Conservation (phyloP, 2,113 vertebrate species). For the Tychaedon coryphoeus region DNA sequence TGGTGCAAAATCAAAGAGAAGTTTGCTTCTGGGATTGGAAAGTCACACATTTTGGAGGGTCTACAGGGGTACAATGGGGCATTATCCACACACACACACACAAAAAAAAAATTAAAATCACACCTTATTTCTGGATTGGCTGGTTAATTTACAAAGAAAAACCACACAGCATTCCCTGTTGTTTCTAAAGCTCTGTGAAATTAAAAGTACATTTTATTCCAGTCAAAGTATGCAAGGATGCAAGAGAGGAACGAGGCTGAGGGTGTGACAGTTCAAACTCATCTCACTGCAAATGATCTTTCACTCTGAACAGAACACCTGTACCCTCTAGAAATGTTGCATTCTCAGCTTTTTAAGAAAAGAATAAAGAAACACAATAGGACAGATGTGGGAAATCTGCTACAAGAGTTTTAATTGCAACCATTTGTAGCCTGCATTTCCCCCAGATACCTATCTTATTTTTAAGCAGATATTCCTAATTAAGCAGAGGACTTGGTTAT, state of each 20-base stretch:
- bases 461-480: conserved; percentile 35
- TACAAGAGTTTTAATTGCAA: background rate
- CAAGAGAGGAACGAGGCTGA: background rate
- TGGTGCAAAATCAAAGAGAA: background rate
- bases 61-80: fast-evolving
- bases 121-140: background rate
- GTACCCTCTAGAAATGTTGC: background rate
- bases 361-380: background rate
- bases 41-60: background rate
- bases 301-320: background rate
- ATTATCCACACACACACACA: background rate
- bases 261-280: background rate
- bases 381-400: background rate
- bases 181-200: background rate
- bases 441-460: background rate
- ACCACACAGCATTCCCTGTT: background rate
- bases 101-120: background rate
- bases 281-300: background rate
- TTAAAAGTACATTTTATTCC: background rate
- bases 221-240: background rate
- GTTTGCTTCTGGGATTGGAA: background rate
- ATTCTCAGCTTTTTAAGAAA: background rate
- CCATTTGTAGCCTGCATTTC: conserved; percentile 34
- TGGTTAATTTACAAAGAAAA: background rate
- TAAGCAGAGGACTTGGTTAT: conserved; percentile 13